Base-by-base conservation (phyloP, 1,140 invertebrate genomes). In the Monochamus saltuarius region DNA sequence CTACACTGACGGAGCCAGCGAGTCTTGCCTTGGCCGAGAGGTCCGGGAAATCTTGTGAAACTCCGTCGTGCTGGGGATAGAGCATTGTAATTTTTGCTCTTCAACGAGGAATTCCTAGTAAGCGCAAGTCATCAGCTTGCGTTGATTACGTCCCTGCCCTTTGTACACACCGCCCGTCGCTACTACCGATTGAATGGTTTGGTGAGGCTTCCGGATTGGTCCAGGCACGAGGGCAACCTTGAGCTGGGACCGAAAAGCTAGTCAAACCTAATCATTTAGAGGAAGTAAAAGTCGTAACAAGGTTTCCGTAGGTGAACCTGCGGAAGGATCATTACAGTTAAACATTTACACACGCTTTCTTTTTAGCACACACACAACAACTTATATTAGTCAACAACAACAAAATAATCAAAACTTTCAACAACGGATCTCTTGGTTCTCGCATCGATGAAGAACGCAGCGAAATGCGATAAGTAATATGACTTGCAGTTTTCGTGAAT, bases 161-260 rank as follows among this genome's bases (percentile, higher is more conserved):
- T n/a, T n/a, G n/a, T n/a, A n/a, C n/a, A n/a, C n/a, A n/a, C n/a
- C n/a, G n/a, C 42, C 42, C 88, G 87, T 91, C 88, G 88, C 88
- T 90, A 88, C 85, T 89, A 89, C 87, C 87, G 88, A 91, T 89
- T 85, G 87, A 87, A 87, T 85, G 84, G 80, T 86, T 86, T 85
- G 86, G 87, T 84, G 86, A 14, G 42, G 9, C 7, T 14, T 7
- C 80, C 75, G 87, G 85, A 78, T 8, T 85, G 42, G 16, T 80
- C 80, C 87, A 80, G 76, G 73, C 78, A 78, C 73, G 71, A 71
- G 72, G 73, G 77, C 7, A 7, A 36, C 7, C 77, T 19, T 11
- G 6, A 79, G 81, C 76, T 78, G 79, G 77, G 72, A 74, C 73
- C 80, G 42, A 14, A 14, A 7, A 7, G 42, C 7, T 14, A 7